Evolutionary conservation across 2,888 invertebrate genomes (phyloP).

Genomic region (Oxyteleia sp.): DNA sequence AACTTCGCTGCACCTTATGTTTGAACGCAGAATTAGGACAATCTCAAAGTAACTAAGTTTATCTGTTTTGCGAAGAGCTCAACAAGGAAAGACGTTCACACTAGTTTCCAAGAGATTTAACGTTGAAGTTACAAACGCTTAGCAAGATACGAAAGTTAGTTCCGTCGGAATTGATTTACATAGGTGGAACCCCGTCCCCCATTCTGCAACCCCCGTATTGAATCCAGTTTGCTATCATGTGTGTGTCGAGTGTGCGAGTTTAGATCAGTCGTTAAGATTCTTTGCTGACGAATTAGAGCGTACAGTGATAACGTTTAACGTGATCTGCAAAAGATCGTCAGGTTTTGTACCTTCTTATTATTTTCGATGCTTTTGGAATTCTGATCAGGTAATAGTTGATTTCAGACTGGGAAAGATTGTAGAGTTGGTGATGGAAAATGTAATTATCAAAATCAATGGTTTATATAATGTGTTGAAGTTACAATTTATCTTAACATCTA

Average conservation of each 20-base stretch:
- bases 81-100: slow-evolving; percentile 74
- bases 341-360: slow-evolving; percentile 25
- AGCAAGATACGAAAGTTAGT: slow-evolving; percentile 74
- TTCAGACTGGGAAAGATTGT: neutral
- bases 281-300: slow-evolving; percentile 68
- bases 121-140: slow-evolving; percentile 76
- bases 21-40: slow-evolving; percentile 76
- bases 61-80: slow-evolving; percentile 76
- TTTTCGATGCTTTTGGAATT: slow-evolving; percentile 35
- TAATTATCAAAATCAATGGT: neutral
- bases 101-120: slow-evolving; percentile 74
- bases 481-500: too few relatives aligned
- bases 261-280: slow-evolving; percentile 68
- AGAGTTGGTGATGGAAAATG: neutral
- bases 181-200: slow-evolving; percentile 57
- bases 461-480: too few relatives aligned
- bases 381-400: slow-evolving; percentile 18
- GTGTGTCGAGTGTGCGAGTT: slow-evolving; percentile 60
- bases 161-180: slow-evolving; percentile 77
- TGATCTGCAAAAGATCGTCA: slow-evolving; percentile 44
- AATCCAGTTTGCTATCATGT: slow-evolving; percentile 52
- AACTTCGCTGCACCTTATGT: slow-evolving; percentile 71
- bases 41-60: slow-evolving; percentile 73
- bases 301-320: slow-evolving; percentile 47
- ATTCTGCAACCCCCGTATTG: slow-evolving; percentile 33